Conservation (phyloP, 2,888 invertebrate genomes). For the Tipula unca region DNA sequence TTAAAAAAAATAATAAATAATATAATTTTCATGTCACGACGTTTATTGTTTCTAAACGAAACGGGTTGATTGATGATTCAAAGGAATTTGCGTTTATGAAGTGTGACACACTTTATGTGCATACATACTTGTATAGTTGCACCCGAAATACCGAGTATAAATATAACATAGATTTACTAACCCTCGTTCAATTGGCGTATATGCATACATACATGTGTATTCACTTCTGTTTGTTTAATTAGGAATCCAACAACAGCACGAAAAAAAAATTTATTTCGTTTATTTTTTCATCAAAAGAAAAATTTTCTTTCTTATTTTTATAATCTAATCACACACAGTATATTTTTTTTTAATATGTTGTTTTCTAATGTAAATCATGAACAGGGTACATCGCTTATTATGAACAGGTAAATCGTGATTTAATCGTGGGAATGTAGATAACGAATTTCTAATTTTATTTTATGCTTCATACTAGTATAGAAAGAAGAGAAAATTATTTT, state of each 20-base stretch:
- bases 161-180: not conserved
- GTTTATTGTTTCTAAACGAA: not conserved
- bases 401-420: slow-evolving; percentile 14
- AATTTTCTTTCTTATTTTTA: not conserved
- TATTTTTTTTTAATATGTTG: no score
- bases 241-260: not conserved
- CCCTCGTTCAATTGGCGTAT: not conserved
- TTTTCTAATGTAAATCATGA: slow-evolving; percentile 1
- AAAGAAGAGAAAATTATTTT: not conserved
- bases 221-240: not conserved
- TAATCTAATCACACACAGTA: not conserved
- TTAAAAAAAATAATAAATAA: not conserved
- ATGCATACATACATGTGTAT: not conserved
- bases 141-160: not conserved
- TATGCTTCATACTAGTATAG: not conserved
- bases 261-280: not conserved
- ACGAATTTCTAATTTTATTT: not conserved
- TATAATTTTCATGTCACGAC: not conserved
- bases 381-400: not conserved
- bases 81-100: not conserved
- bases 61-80: not conserved
- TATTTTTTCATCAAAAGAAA: not conserved
- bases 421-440: not conserved
- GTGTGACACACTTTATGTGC: not conserved
- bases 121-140: not conserved